A percentile compares a stretch with the other conserved stretches of the same genome.
These are phyloP conservation scores for Rhagonycha fulva DNA, from an alignment of 2,888 invertebrate genomes.

Conservation along the genomic window DNA sequence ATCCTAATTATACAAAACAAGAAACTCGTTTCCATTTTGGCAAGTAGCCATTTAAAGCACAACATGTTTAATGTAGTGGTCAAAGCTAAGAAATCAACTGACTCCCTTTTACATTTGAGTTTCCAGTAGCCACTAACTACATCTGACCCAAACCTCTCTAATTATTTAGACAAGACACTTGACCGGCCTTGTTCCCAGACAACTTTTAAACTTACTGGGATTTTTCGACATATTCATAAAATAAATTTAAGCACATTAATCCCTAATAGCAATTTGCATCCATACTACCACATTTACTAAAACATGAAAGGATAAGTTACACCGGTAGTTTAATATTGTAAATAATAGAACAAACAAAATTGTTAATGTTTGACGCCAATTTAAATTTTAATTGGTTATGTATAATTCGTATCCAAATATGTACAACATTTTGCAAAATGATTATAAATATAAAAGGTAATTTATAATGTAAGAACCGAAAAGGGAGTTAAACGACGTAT, in stretches of 20 bases:
- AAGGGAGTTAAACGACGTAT: background rate
- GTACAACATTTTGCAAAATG: background rate
- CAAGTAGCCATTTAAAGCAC: background rate
- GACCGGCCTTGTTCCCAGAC: background rate
- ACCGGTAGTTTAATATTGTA: background rate
- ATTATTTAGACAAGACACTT: background rate
- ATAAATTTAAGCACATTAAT: background rate
- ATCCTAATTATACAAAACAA: background rate
- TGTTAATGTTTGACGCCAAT: background rate
- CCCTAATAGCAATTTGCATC: background rate
- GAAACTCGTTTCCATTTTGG: background rate
- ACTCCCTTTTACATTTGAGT: background rate
- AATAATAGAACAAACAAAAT: background rate
- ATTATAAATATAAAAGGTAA: too few relatives aligned
- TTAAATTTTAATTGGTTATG: background rate
- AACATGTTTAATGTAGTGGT: background rate
- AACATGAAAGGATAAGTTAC: background rate
- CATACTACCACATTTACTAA: background rate
- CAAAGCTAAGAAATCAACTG: background rate
- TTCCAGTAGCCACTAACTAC: background rate
- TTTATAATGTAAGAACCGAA: background rate
- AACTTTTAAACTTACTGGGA: background rate
- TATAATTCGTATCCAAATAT: background rate
- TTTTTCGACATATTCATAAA: background rate
- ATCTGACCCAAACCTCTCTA: background rate